Percentiles rank a stretch among this genome's conserved stretches.
Evolutionary conservation across 1,140 invertebrate species (phyloP).

Genomic region (Laodelphax striatellus): DNA sequence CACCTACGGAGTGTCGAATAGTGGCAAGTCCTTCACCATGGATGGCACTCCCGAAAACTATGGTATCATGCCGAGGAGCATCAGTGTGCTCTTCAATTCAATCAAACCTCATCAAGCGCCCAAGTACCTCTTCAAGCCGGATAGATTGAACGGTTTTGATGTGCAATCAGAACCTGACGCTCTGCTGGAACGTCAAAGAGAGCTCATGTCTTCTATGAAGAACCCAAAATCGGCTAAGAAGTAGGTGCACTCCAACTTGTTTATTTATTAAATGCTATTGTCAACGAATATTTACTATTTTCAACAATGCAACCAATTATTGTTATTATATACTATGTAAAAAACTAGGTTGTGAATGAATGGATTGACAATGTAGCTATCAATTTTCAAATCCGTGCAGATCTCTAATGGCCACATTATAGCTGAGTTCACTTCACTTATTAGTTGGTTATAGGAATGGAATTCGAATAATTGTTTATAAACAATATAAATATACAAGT

Average conservation of each 20-base stretch:
- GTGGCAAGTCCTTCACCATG: constrained; percentile 95
- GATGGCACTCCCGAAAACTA: constrained; percentile 48
- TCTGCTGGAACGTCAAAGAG: constrained; percentile 57
- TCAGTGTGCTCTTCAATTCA: constrained; percentile 88
- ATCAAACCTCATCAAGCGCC: constrained; percentile 64
- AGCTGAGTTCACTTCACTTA: too few species aligned
- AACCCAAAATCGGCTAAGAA: constrained; percentile 25
- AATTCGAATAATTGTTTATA: too few species aligned
- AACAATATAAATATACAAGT: too few species aligned
- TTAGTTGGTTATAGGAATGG: too few species aligned
- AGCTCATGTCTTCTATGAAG: constrained; percentile 32
- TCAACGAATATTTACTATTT: too few species aligned
- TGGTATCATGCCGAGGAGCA: constrained; percentile 56
- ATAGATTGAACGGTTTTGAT: constrained; percentile 89
- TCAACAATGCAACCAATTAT: too few species aligned
- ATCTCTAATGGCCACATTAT: too few species aligned
- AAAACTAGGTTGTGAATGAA: too few species aligned
- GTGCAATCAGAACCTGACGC: constrained; percentile 79
- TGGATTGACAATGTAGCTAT: too few species aligned
- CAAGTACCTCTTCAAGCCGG: constrained; percentile 83
- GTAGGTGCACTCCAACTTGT: not conserved
- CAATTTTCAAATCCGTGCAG: too few species aligned
- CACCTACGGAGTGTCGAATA: constrained; percentile 93
- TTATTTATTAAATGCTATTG: too few species aligned
- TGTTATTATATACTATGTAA: too few species aligned